A percentile compares a stretch with the other conserved stretches of the same genome.
phyloP scores from a whole-genome alignment of 2,888 invertebrate species.

The Eledona agricola region DNA sequence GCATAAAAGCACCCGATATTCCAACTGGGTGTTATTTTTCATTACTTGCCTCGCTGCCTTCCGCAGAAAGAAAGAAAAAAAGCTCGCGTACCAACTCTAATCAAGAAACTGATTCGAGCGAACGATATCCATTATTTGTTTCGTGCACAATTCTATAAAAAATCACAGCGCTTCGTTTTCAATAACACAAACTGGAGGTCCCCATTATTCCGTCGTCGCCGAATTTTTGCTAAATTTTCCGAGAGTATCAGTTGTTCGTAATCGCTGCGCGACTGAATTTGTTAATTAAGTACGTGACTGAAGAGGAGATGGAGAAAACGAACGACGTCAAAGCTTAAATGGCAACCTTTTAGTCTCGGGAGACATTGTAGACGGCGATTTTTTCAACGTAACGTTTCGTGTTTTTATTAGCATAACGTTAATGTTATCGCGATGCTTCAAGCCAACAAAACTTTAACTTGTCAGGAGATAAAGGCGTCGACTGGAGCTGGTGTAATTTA shows the following conservation, averaged over 20 bases:
- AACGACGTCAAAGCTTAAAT: not conserved
- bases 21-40: slow-evolving; percentile 15
- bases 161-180: slow-evolving; percentile 13
- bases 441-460: slow-evolving; percentile 23
- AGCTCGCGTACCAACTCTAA: slow-evolving; percentile 8
- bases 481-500: slow-evolving; percentile 21
- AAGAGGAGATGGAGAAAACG: not conserved
- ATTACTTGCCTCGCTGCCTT: slow-evolving; percentile 7
- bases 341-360: too few species aligned
- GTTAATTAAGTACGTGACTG: slow-evolving; percentile 13
- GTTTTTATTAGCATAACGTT: slow-evolving; percentile 26
- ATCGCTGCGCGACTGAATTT: not conserved
- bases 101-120: slow-evolving; percentile 8
- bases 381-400: slow-evolving; percentile 2
- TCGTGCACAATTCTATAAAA: slow-evolving; percentile 14
- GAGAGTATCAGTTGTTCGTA: not conserved
- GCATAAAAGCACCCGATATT: too few species aligned
- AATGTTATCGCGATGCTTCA: slow-evolving; percentile 21
- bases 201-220: not conserved
- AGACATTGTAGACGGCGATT: slow-evolving; percentile 5
- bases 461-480: slow-evolving; percentile 19
- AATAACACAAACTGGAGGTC: slow-evolving; percentile 6
- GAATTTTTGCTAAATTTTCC: not conserved
- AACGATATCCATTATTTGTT: slow-evolving; percentile 8
- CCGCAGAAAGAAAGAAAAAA: slow-evolving; percentile 6